Evolutionary conservation across 2,888 invertebrate genomes (phyloP), one percentile per base, ranked within the genome.

Genomic region (Tenodera sinensis): DNA sequence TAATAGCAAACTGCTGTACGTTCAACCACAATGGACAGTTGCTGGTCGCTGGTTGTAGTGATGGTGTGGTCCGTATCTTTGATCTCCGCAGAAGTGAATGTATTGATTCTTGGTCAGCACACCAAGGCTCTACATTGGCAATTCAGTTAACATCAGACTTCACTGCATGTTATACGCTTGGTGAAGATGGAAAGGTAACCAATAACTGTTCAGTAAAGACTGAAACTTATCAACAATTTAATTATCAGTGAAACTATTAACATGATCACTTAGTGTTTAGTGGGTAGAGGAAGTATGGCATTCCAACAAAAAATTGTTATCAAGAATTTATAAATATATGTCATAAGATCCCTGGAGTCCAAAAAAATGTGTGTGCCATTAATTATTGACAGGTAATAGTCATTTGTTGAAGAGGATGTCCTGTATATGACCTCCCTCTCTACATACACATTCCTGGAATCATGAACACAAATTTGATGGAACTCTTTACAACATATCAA

Each of bases 11-110:
- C 86, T 95, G 95, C 91, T 94, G 94, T 88, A 93, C 94, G 0
- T 95, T 94, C 92, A 95, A 95, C 92, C 95, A 95, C 91, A 95
- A 95, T 92, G 95, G 95, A 12, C 95, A 95, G 91, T 92, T 95
- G 28, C 92, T 95, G 82, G 93, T 95, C 34, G 94, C 94, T 81
- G 95, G 95, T 47, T 93, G 94, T 28, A 94, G 94, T 1, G 95
- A 95, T 92, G 95, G 95, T 14, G 93, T 93, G 86, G 93, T 95
- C 89, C 92, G 95, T 84, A 93, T 95, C 88, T 94, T 94, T 91
- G 95, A 95, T 92, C 92, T 95, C 84, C 92, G 94, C 71, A 93
- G 94, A 90, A 93, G 93, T 87, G 95, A 95, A 91, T 94, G 94
- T 90, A 94, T 95, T 28, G 94, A 94, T 83, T 94, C 94, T 90